Conservation (phyloP, 2,888 invertebrate species). For the Zaprionus lineosus region DNA sequence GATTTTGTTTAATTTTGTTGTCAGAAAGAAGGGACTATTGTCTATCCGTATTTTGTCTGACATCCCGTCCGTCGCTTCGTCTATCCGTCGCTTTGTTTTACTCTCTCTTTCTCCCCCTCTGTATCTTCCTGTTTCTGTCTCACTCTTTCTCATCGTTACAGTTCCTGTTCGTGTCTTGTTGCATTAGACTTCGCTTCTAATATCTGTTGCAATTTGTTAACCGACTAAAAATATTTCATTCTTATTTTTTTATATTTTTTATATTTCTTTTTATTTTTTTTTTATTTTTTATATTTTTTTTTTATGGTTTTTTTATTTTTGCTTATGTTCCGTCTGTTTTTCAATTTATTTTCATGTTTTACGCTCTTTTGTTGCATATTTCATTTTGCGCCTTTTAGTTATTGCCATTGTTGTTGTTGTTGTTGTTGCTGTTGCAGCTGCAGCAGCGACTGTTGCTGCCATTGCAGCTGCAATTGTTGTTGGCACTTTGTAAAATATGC, state of each 20-base stretch:
- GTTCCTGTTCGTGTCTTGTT: slow-evolving; percentile 30
- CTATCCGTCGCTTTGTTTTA: slow-evolving; percentile 2
- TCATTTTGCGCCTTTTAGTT: slow-evolving; percentile 72
- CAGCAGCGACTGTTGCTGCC: not conserved
- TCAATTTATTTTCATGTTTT: slow-evolving; percentile 70
- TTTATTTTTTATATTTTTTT: slow-evolving; percentile 7
- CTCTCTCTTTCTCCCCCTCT: not conserved
- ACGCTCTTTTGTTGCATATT: slow-evolving; percentile 75
- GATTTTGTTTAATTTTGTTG: slow-evolving; percentile 69
- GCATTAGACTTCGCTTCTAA: slow-evolving; percentile 73
- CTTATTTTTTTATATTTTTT: slow-evolving; percentile 19
- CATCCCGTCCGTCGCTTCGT: no score
- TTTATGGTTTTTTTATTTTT: slow-evolving; percentile 1
- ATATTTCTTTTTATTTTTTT: slow-evolving; percentile 13
- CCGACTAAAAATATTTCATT: slow-evolving; percentile 47
- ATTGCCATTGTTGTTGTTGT: slow-evolving; percentile 55
- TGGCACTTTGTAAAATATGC: slow-evolving; percentile 67
- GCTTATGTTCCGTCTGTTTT: slow-evolving; percentile 37
- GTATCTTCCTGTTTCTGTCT: no score
- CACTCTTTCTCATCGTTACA: no score
- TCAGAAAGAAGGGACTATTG: slow-evolving; percentile 61
- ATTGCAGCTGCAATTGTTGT: slow-evolving; percentile 42
- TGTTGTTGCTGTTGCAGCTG: slow-evolving; percentile 16
- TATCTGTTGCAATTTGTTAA: slow-evolving; percentile 75
- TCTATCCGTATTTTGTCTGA: no score